Conservation (phyloP, 37 sponge, comb jelly and placozoan species). For the Bolinopsis microptera region DNA sequence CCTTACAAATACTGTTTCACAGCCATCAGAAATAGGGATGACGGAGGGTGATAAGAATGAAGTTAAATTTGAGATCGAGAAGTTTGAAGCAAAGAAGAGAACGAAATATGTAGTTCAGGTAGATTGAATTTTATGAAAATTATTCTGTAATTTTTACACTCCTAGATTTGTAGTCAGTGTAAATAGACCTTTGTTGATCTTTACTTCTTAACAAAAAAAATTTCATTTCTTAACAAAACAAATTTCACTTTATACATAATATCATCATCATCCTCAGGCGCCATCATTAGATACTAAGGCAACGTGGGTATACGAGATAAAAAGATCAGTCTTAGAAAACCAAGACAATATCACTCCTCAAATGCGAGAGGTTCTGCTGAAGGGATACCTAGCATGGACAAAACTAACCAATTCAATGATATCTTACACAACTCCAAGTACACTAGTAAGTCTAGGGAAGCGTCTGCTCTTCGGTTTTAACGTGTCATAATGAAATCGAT, state of each 20-base stretch:
- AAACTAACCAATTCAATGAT: slow-evolving; percentile 38
- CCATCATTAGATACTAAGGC: not conserved
- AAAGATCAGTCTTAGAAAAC: not conserved
- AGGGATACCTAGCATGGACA: slow-evolving; percentile 2
- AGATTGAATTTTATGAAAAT: no score
- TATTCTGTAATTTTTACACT: no score
- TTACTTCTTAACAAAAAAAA: no score
- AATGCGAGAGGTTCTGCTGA: not conserved
- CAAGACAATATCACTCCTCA: not conserved
- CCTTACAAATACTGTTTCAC: no score
- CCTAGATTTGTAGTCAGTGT: no score
- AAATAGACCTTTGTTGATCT: no score
- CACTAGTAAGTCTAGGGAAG: not conserved
- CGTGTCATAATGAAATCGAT: no score
- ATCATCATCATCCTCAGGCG: slow-evolving; percentile 43
- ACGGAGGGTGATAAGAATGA: slow-evolving; percentile 21
- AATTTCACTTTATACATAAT: no score
- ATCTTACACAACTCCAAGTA: slow-evolving; percentile 55
- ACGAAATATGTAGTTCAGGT: slow-evolving; percentile 10
- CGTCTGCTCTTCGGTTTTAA: no score
- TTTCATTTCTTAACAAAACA: no score
- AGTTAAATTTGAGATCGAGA: slow-evolving; percentile 10
- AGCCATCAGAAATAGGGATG: slow-evolving; percentile 25
- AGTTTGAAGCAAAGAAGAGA: not conserved
- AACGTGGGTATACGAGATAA: slow-evolving; percentile 43